Conservation (phyloP, 2,797 vertebrate species). For the Heterohyrax brucei region DNA sequence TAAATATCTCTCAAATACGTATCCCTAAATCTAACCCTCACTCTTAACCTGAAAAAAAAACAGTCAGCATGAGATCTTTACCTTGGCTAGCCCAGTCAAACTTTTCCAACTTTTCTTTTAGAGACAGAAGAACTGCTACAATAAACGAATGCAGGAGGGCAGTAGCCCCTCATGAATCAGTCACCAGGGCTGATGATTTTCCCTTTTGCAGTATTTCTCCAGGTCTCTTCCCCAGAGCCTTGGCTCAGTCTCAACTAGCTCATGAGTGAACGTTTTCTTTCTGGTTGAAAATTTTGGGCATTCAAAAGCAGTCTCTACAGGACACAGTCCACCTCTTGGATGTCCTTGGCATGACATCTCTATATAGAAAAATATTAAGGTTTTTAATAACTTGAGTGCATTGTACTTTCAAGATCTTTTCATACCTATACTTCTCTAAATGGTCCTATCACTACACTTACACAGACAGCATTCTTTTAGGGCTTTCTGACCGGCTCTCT, state of each 20-base stretch:
- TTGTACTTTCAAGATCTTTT: slow-evolving; percentile 62
- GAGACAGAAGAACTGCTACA: background rate
- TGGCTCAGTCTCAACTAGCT: slow-evolving; percentile 48
- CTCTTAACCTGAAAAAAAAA: background rate
- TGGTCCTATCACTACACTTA: background rate
- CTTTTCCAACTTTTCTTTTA: slow-evolving; percentile 69
- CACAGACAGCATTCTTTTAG: background rate
- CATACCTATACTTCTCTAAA: slow-evolving; percentile 20
- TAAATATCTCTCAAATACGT: background rate
- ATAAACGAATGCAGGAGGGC: background rate
- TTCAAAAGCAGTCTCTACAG: slow-evolving; percentile 39
- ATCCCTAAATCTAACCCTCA: slow-evolving; percentile 16
- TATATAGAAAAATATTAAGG: slow-evolving; percentile 28
- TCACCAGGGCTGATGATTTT: background rate
- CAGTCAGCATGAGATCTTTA: background rate
- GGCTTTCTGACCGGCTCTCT: background rate
- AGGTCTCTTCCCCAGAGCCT: background rate
- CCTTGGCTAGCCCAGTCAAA: slow-evolving; percentile 6
- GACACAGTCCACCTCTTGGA: slow-evolving; percentile 52
- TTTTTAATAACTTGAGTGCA: slow-evolving; percentile 51
- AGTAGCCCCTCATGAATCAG: background rate
- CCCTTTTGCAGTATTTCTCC: slow-evolving; percentile 16
- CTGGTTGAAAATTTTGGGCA: slow-evolving; percentile 20
- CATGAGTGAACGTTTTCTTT: slow-evolving; percentile 56
- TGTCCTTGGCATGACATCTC: slow-evolving; percentile 52